These are phyloP conservation scores for Iguana delicatissima DNA, from an alignment of 2,797 vertebrate species.

Conservation along the genomic window DNA sequence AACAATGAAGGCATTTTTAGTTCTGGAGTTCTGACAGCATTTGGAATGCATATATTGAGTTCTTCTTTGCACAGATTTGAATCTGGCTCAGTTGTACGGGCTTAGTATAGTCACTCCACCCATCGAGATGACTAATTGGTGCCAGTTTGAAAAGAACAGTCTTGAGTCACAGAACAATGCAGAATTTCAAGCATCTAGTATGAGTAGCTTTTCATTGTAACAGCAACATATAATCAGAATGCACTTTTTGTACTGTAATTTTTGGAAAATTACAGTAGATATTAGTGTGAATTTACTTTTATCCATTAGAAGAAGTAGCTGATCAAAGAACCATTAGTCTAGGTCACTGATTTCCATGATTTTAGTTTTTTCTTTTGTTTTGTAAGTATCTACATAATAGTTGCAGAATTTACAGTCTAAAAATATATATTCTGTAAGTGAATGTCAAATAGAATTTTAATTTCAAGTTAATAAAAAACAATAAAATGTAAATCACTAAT, in stretches of 20 bases:
- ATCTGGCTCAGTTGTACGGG: constrained; percentile 37
- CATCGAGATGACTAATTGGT: neutral
- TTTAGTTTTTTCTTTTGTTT: neutral
- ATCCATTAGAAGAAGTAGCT: neutral
- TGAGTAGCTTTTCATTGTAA: neutral
- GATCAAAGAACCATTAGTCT: neutral
- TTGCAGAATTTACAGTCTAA: neutral
- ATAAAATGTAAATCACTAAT: neutral
- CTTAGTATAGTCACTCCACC: constrained; percentile 21
- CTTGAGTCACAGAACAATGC: neutral
- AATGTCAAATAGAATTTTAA: neutral
- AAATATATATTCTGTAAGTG: neutral
- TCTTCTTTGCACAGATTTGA: constrained; percentile 23
- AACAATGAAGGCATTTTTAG: constrained; percentile 9
- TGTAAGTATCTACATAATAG: neutral
- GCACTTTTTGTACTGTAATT: neutral
- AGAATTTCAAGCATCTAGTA: constrained; percentile 13
- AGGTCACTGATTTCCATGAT: neutral
- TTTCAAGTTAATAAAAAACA: neutral
- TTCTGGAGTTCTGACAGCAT: neutral
- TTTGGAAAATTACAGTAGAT: neutral
- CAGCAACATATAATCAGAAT: neutral
- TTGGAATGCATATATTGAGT: constrained; percentile 38
- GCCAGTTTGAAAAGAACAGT: constrained; percentile 17
- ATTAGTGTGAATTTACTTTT: neutral